phyloP scores from a whole-genome alignment of 1,140 invertebrate species.

The Leptestheria dahalacensis region DNA sequence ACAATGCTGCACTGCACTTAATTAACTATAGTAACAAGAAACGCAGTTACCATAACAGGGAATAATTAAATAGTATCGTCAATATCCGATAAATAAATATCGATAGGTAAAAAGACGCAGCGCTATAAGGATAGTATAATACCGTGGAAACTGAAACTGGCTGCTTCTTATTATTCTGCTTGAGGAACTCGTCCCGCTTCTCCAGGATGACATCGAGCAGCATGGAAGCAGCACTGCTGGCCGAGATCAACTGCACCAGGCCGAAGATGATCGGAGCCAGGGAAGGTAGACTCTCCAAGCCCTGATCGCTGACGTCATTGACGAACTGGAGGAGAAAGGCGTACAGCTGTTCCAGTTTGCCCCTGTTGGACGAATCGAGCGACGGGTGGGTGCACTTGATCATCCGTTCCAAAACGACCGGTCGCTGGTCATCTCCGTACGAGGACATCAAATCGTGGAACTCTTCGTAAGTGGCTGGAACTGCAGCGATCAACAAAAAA shows the following conservation, averaged over 20 bases:
- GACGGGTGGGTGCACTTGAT: conserved; percentile 73
- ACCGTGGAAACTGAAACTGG: background rate
- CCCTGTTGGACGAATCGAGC: conserved; percentile 55
- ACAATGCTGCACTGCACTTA: too few species aligned
- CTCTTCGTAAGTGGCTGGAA: conserved; percentile 47
- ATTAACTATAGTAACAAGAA: too few species aligned
- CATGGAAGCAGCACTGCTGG: conserved; percentile 1
- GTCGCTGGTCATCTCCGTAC: conserved; percentile 43
- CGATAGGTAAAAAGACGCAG: background rate
- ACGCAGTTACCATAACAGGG: too few species aligned
- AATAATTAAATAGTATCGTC: too few species aligned
- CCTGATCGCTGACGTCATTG: conserved; percentile 39
- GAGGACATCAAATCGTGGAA: conserved; percentile 45
- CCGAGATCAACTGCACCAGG: background rate
- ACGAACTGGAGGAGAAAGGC: conserved; percentile 56
- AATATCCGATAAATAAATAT: background rate
- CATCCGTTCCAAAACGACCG: conserved; percentile 57
- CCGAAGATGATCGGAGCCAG: background rate
- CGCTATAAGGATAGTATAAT: background rate
- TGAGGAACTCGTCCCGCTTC: background rate
- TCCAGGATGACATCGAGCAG: conserved; percentile 6
- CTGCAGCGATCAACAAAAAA: conserved; percentile 24
- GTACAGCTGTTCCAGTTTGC: conserved; percentile 53
- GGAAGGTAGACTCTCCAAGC: background rate
- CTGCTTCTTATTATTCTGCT: background rate